A percentile compares a stretch with the other conserved stretches of the same genome.
Evolutionary conservation across 2,113 vertebrate species (phyloP).

Genomic region (Edolisoma coerulescens): DNA sequence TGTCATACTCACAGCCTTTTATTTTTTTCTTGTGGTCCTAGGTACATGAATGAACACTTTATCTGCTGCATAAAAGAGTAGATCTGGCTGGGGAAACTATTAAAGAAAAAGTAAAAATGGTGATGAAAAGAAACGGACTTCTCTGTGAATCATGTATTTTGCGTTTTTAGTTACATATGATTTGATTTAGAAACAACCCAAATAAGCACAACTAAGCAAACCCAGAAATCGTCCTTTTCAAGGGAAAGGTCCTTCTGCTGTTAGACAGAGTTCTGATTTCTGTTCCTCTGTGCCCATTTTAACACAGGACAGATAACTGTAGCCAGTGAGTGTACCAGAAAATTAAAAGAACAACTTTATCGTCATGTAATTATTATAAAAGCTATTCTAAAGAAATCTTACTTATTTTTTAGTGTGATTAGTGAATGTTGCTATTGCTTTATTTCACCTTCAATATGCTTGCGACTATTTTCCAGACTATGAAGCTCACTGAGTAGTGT

Average conservation of each 20-base stretch:
- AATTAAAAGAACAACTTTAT: not conserved
- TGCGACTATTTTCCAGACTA: not conserved
- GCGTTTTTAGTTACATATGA: not conserved
- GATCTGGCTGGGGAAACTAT: not conserved
- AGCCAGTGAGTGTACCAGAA: not conserved
- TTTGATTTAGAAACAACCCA: not conserved
- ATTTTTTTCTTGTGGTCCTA: not conserved
- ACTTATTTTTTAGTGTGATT: not conserved
- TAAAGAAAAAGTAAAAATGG: not conserved
- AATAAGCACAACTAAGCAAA: not conserved
- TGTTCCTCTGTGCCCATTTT: not conserved
- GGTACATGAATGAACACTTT: not conserved
- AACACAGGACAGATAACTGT: not conserved
- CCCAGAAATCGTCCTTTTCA: accelerated
- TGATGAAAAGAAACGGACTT: not conserved
- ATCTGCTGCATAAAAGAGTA: not conserved
- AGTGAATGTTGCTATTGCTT: not conserved
- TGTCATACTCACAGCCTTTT: not conserved
- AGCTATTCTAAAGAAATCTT: not conserved
- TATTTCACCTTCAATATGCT: not conserved
- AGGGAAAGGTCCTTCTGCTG: not conserved
- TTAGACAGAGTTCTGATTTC: not conserved
- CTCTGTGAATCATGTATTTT: not conserved
- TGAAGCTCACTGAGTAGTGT: not conserved
- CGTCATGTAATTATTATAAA: not conserved